phyloP scores from a whole-genome alignment of 2,888 invertebrate genomes.

The Plemyria rubiginata region DNA sequence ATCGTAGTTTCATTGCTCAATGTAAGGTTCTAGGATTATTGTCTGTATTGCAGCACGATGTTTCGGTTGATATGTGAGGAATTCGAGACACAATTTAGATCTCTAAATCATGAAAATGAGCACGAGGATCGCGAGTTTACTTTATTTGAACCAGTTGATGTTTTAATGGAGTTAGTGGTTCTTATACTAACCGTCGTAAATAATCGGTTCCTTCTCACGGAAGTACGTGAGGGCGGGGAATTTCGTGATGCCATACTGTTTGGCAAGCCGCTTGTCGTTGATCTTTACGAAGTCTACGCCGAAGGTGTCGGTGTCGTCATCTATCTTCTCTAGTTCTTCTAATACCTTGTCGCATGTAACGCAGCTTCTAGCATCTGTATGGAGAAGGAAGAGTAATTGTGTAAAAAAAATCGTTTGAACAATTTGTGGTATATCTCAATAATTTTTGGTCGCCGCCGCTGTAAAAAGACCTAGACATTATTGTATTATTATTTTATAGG shows the following conservation, averaged over 20 bases:
- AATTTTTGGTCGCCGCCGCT: not conserved
- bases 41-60: not conserved
- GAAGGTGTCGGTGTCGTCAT: conserved; percentile 97
- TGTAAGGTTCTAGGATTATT: conserved; percentile 4
- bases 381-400: not conserved
- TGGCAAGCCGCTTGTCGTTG: conserved; percentile 97
- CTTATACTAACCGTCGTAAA: conserved; percentile 92
- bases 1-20: conserved; percentile 4
- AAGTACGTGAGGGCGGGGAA: conserved; percentile 98
- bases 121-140: not conserved
- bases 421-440: not conserved
- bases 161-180: not conserved
- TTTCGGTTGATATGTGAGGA: conserved; percentile 9
- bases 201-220: conserved; percentile 97
- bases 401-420: not conserved
- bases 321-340: conserved; percentile 96
- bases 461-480: not conserved
- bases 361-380: conserved; percentile 94
- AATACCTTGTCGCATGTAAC: conserved; percentile 96
- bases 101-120: not conserved
- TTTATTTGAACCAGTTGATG: not conserved
- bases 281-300: conserved; percentile 98
- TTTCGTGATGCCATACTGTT: conserved; percentile 97
- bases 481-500: not conserved
- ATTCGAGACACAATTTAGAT: not conserved